Evolutionary conservation across 2,797 vertebrate species (phyloP).

Genomic region (Scarus forsteni): DNA sequence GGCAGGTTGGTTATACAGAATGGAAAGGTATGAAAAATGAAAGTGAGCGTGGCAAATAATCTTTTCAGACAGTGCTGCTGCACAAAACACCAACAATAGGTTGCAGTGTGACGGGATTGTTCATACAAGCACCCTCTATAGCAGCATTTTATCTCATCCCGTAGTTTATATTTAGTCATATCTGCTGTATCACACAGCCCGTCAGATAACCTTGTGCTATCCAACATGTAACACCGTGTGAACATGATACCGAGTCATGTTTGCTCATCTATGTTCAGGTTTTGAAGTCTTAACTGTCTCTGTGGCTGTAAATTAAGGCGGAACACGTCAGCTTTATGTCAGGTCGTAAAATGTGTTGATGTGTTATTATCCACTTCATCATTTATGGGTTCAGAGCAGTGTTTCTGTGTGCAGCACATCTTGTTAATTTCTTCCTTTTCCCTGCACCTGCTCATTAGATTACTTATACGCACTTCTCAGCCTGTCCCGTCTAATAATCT

Average conservation of each 20-base stretch:
- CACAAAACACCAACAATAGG: constrained; percentile 51
- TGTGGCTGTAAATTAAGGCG: constrained; percentile 44
- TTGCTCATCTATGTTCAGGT: not conserved
- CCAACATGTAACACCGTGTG: constrained; percentile 21
- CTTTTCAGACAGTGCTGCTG: constrained; percentile 51
- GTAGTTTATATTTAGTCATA: constrained; percentile 44
- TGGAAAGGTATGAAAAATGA: constrained; percentile 52
- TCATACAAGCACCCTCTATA: constrained; percentile 24
- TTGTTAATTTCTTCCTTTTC: constrained; percentile 36
- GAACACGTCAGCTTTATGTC: constrained; percentile 53
- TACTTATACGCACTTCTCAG: constrained; percentile 32
- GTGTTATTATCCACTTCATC: constrained; percentile 58
- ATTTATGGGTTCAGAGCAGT: constrained; percentile 43
- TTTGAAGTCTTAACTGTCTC: constrained; percentile 10
- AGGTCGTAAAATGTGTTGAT: constrained; percentile 55
- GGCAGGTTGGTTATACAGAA: constrained; percentile 32
- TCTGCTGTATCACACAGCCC: constrained; percentile 49
- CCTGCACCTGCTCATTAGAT: constrained; percentile 51
- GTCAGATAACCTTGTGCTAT: constrained; percentile 62
- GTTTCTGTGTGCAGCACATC: constrained; percentile 17
- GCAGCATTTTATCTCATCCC: constrained; percentile 54
- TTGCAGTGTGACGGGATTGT: constrained; percentile 45
- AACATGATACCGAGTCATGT: constrained; percentile 30
- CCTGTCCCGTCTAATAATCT: constrained; percentile 48
- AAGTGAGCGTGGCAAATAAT: constrained; percentile 50